phyloP scores from a whole-genome alignment of 2,888 invertebrate species.

The Drosophila maculinotata region DNA sequence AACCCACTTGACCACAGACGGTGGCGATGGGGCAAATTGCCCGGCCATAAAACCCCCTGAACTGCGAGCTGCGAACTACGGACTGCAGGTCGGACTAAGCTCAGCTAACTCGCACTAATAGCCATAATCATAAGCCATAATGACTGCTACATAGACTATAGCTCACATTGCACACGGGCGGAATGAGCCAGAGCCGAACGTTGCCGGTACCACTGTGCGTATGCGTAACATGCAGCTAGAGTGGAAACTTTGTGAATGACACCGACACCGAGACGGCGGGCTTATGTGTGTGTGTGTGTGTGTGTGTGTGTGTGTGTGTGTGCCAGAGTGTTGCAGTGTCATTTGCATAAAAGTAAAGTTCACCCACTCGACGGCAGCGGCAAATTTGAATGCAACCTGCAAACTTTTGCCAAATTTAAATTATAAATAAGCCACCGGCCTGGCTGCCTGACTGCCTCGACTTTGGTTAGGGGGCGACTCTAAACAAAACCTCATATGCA shows the following conservation, averaged over 20 bases:
- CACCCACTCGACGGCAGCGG: slow-evolving; percentile 74
- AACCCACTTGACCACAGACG: slow-evolving; percentile 55
- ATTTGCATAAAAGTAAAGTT: slow-evolving; percentile 80
- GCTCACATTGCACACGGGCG: slow-evolving; percentile 48
- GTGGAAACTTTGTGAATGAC: slow-evolving; percentile 72
- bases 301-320: slow-evolving; percentile 22
- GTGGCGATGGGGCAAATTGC: slow-evolving; percentile 48
- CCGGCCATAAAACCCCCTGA: slow-evolving; percentile 44
- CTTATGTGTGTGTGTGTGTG: not conserved
- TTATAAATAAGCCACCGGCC: slow-evolving; percentile 74
- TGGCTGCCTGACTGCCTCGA: slow-evolving; percentile 18
- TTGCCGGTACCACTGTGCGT: slow-evolving; percentile 47
- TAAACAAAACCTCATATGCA: slow-evolving; percentile 82
- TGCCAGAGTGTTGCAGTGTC: slow-evolving; percentile 60
- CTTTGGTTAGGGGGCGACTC: slow-evolving; percentile 38
- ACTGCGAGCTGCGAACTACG: slow-evolving; percentile 23
- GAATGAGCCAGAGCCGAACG: slow-evolving; percentile 3
- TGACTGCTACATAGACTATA: slow-evolving; percentile 59
- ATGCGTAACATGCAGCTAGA: slow-evolving; percentile 48
- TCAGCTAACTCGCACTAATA: slow-evolving; percentile 69
- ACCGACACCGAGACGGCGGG: slow-evolving; percentile 53
- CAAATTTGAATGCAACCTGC: slow-evolving; percentile 77
- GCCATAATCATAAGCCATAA: slow-evolving; percentile 79
- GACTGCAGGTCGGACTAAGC: slow-evolving; percentile 41
- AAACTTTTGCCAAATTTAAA: slow-evolving; percentile 79